Evolutionary conservation across 2,888 invertebrate species (phyloP), one percentile per base, ranked within the genome.

Genomic region (Scaptomyza parva): DNA sequence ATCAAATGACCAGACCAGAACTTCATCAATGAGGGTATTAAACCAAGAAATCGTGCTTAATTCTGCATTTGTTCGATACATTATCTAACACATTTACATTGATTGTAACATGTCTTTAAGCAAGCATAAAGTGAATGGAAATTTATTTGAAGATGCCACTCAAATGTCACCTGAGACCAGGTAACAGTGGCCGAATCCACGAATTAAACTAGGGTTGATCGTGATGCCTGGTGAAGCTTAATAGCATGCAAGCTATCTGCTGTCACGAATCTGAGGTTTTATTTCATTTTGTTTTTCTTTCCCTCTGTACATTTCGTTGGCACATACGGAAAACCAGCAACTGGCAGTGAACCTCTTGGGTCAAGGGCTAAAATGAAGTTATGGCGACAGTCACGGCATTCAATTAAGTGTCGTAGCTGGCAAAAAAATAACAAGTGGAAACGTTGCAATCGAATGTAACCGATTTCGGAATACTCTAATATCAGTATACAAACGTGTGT

Each of bases 201-300:
- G 14, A 18, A 33, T 20, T 17, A 35, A 47, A 66, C 66, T 59
- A 61, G 60, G 35, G n/a, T 28, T 53, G 45, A 48, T 50, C 33
- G 43, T 37, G n/a, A n/a, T 24, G 47, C 26, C 28, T 18, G 37
- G 28, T 45, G 6, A 51, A 68, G 76, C 75, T 82, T 63, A 62
- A 78, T 78, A 59, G 65, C 47, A 53, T 53, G 48, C 44, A 41
- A 62, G 50, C 39, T 48, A 61, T 54, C 48, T 44, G 14, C 28
- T 45, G 39, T 44, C 45, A 65, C 37, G 17, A 57, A 48, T 28
- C 35, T 48, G 59, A 40, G 69, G 64, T 45, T 57, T 44, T 45
- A 52, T 64, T 63, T 50, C 33, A 44, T 6, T 48, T 43, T 17
- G 18, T 52, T 48, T 28, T 26, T 43, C 48, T 45, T 40, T 20